phyloP scores from a whole-genome alignment of 2,797 vertebrate species.

The Sebastes jordani region DNA sequence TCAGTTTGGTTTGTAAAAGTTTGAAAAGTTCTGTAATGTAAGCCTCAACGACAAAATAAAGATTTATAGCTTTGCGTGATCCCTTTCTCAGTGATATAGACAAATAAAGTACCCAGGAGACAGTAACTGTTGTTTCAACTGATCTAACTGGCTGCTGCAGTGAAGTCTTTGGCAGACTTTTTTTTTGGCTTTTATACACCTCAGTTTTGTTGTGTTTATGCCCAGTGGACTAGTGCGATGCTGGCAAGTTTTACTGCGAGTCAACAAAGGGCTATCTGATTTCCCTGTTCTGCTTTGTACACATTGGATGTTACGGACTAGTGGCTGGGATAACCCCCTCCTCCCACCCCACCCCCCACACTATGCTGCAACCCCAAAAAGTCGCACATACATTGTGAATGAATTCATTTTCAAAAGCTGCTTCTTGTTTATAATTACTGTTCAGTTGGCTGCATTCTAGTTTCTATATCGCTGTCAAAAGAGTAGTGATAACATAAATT shows the following conservation, averaged over 20 bases:
- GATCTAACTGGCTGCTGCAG: conserved; percentile 36
- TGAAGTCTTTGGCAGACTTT: conserved; percentile 9
- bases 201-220: conserved; percentile 4
- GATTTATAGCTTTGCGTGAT: conserved; percentile 41
- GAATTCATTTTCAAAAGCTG: neutral
- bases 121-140: conserved; percentile 29
- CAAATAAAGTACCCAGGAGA: conserved; percentile 40
- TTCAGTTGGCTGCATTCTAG: conserved; percentile 5
- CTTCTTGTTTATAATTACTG: conserved; percentile 18
- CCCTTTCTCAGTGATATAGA: conserved; percentile 25
- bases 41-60: conserved; percentile 23
- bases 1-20: conserved; percentile 7
- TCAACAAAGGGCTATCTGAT: neutral
- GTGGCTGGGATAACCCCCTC: neutral
- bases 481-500: conserved; percentile 16
- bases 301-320: neutral
- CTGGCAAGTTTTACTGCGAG: conserved; percentile 1
- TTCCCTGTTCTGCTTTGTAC: neutral
- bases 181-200: conserved; percentile 8
- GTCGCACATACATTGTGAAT: neutral
- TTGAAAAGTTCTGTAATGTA: neutral
- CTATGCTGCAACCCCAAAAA: neutral
- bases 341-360: fast-evolving
- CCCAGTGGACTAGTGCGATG: conserved; percentile 4
- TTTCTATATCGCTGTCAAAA: conserved; percentile 26